These are phyloP conservation scores for Agonopterix heracliana DNA, from an alignment of 2,888 invertebrate genomes.

Conservation along the genomic window DNA sequence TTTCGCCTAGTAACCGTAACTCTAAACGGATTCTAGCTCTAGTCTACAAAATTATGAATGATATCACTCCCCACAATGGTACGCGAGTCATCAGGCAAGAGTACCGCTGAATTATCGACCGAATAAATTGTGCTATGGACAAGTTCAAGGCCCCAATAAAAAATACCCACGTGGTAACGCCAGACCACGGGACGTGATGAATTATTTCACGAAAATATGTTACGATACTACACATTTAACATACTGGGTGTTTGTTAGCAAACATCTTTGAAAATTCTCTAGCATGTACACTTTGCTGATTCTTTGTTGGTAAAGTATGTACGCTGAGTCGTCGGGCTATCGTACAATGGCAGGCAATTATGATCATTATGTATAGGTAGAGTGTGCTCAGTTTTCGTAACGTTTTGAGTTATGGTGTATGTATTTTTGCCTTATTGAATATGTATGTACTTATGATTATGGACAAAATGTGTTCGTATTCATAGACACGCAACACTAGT, in stretches of 20 bases:
- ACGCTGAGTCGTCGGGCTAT: not conserved
- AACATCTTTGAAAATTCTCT: constrained; percentile 12
- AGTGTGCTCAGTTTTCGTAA: not conserved
- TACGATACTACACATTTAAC: constrained; percentile 22
- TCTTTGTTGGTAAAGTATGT: constrained; percentile 6
- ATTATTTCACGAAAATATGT: constrained; percentile 32
- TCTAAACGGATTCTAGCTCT: too few species aligned
- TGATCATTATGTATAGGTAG: constrained; percentile 7
- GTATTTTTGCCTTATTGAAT: too few species aligned
- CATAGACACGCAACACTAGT: too few species aligned
- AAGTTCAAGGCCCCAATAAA: constrained; percentile 73
- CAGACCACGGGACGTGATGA: constrained; percentile 44
- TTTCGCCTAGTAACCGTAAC: too few species aligned
- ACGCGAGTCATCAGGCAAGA: constrained; percentile 38
- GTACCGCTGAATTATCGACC: constrained; percentile 63
- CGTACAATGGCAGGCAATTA: constrained; percentile 9
- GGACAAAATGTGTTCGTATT: too few species aligned
- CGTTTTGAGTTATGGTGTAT: too few species aligned
- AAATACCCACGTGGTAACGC: constrained; percentile 47
- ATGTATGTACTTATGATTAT: too few species aligned
- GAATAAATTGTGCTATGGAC: constrained; percentile 50
- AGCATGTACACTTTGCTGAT: constrained; percentile 12
- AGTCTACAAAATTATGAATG: constrained; percentile 25
- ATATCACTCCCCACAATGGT: constrained; percentile 47
- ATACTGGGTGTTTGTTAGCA: constrained; percentile 30